phyloP scores from a whole-genome alignment of 2,888 invertebrate species.

The Rhopalosiphum nymphaeae region DNA sequence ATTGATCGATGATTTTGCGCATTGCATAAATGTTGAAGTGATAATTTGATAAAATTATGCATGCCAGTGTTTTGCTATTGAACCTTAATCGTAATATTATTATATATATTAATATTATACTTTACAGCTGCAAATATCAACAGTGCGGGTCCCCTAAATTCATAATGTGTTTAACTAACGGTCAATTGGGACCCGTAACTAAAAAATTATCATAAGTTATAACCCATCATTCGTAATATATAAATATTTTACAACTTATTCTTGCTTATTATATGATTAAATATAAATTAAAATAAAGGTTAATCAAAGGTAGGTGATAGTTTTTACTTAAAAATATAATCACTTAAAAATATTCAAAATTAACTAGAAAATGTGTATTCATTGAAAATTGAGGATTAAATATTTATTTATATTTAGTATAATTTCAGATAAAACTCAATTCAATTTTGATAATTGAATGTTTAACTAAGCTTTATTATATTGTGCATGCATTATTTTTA shows the following conservation, averaged over 20 bases:
- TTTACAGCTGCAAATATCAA: conserved; percentile 6
- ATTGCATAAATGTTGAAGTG: neutral
- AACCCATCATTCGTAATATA: neutral
- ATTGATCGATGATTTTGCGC: conserved; percentile 35
- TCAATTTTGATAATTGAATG: neutral
- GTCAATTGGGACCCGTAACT: neutral
- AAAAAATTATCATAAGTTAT: neutral
- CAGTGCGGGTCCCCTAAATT: neutral
- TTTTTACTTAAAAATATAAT: neutral
- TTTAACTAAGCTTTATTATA: neutral
- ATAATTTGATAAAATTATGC: conserved; percentile 56
- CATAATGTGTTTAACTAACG: neutral
- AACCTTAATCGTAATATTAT: neutral
- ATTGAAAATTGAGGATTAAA: neutral
- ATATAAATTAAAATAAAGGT: neutral
- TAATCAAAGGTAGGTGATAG: neutral
- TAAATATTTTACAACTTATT: neutral
- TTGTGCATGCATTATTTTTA: neutral
- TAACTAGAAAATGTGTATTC: neutral
- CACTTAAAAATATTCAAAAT: neutral
- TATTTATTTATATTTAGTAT: neutral
- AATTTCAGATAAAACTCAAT: neutral
- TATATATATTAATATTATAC: neutral
- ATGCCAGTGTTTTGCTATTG: neutral
- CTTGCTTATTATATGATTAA: neutral